A percentile compares a stretch with the other conserved stretches of the same genome.
Conservation (phyloP, 2,797 vertebrate genomes). For the Eospalax fontanierii region DNA sequence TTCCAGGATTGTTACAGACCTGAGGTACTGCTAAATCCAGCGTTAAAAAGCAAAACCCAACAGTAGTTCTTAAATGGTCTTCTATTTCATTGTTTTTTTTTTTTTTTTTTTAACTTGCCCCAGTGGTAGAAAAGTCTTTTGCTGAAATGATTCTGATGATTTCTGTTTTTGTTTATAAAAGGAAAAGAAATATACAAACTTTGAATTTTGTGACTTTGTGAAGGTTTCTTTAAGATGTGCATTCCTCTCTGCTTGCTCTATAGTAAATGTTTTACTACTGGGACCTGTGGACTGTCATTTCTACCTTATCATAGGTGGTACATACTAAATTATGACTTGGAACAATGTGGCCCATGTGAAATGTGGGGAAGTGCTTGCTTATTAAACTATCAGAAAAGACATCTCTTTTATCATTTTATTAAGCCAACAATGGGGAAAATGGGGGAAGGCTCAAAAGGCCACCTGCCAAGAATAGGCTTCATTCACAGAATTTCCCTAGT, state of each 20-base stretch:
- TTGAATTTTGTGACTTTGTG: conserved; percentile 90
- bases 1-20: conserved; percentile 14
- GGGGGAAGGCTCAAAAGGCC: neutral
- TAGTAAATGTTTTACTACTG: conserved; percentile 93
- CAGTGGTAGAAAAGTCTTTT: conserved; percentile 85
- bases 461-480: neutral
- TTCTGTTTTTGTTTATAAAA: conserved; percentile 89
- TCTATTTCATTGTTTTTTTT: conserved; percentile 73
- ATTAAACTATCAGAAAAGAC: conserved; percentile 48
- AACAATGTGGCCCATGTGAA: neutral
- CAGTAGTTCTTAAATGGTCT: conserved; percentile 78
- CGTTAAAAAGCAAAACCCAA: conserved; percentile 27
- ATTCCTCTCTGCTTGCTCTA: conserved; percentile 91
- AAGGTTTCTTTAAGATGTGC: conserved; percentile 90
- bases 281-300: conserved; percentile 85
- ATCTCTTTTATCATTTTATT: conserved; percentile 70
- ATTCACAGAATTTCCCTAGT: neutral
- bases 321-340: neutral
- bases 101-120: conserved; percentile 82
- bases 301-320: conserved; percentile 25
- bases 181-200: conserved; percentile 85
- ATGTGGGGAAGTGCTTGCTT: conserved; percentile 17
- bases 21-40: conserved; percentile 68
- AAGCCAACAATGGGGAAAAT: neutral
- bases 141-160: conserved; percentile 86